Evolutionary conservation across 2,888 invertebrate species (phyloP), one percentile per base, ranked within the genome.

Genomic region (Proisotoma minuta): DNA sequence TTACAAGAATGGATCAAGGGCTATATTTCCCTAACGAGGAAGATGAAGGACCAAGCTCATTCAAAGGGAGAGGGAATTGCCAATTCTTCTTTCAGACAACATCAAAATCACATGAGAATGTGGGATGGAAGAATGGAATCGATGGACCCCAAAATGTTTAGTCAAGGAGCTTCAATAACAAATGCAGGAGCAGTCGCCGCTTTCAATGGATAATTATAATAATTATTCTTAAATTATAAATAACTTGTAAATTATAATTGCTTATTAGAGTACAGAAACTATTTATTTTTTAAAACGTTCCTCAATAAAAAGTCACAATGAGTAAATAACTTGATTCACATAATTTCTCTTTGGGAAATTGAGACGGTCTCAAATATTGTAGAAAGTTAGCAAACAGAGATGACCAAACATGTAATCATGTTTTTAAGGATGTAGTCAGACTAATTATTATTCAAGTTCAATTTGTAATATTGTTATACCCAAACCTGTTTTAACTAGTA

Each of bases 1-100:
- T 23, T 67, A 50, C 40, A 62, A 22, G 49, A 50, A 39, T 67
- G 66, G 66, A 56, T 62, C 22, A 59, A 62, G 29, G 20, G 29
- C 2, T 62, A 67, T 43, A 43, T 67, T 12, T 24, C 50, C 12
- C 4, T 64, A 40, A 40, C 59, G 2, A 57, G 66, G n/a, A 53
- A 61, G n/a, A 49, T 51, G 1, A 64, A 62, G 28, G 26, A 52
- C 12, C 49, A 63, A 18, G 61, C 63, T 3, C 66, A 67, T 43
- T 15, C 59, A 0, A 53, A 50, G 3, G 66, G 59, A 24, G 66
- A 63, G 28, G 26, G 27, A 5, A 20, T 67, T 28, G 66, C 66
- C 3, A 63, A 24, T 28, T 4, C 57, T 1, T 61, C 62, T 18
- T 67, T 67, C 28, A 52, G 48, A 27, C 66, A 67, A 34, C 62